Evolutionary conservation across 2,797 vertebrate species (phyloP), one percentile per base, ranked within the genome.

Genomic region (Parauchenoglanis ngamensis): DNA sequence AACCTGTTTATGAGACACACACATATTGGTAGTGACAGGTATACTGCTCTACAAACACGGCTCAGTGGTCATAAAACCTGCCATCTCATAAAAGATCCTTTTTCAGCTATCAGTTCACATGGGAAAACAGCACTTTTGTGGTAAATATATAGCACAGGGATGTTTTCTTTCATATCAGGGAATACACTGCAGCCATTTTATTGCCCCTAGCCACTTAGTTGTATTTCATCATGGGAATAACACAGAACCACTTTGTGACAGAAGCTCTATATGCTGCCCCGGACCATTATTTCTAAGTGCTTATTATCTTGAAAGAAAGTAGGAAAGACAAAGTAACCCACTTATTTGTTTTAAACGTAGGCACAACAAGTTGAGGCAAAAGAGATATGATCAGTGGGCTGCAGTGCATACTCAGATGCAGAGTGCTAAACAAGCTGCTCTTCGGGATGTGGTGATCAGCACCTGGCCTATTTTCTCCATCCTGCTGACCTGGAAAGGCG

Each of bases 391-490:
- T 49, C 19, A 19, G 59, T 49, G 44, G 23, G 15, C 35, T 57
- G 35, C 76, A 77, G 35, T 59, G 73, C 46, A 57, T 72, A 49
- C n/a, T 87, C n/a, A 76, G 57, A 78, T 81, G 52, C 79, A 21
- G 15, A n/a, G 17, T 23, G 54, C 59, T 86, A 67, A 87, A 84
- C 87, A 76, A 63, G 35, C 59, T 52, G 31, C 63, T 57, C 49
- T 31, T 46, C 35, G 28, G 73, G 84, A 84, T 67, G 68, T 31
- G 83, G n/a, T n/a, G 84, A 93, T 90, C 92, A 88, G 89, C 91
- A 88, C 90, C 92, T 93, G 93, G 90, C 94, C 95, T 94, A 94
- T 89, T 94, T 95, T 91, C 89, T 75, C 59, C 83, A 73, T 88
- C 49, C 23, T 68, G 90, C 86, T 91, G 92, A 91, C 93, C 92